Conservation (phyloP, 2,797 vertebrate species). For the Melopsittacus undulatus region DNA sequence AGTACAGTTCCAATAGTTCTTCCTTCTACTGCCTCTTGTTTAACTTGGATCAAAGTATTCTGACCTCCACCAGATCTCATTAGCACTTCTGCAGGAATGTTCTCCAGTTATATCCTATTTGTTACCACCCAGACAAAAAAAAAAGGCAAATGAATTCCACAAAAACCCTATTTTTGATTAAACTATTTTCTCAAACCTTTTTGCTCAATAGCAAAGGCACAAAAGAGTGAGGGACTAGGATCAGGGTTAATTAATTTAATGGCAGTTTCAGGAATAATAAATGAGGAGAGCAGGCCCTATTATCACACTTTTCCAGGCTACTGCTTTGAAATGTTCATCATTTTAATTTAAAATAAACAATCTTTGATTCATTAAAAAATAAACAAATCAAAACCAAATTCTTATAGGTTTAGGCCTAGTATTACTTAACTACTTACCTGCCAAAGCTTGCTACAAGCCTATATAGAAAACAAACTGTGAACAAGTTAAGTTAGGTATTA, state of each 20-base stretch:
- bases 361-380: not conserved
- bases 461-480: not conserved
- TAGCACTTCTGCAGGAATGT: not conserved
- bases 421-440: not conserved
- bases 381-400: not conserved
- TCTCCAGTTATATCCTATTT: not conserved
- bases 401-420: not conserved
- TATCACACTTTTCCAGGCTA: not conserved
- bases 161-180: not conserved
- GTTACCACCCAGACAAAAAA: not conserved
- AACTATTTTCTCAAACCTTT: not conserved
- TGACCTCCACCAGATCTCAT: not conserved
- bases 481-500: not conserved
- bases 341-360: not conserved
- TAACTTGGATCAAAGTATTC: not conserved
- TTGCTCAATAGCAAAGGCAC: not conserved
- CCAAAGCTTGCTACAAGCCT: not conserved
- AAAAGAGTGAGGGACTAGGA: not conserved
- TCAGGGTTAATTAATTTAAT: not conserved
- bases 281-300: not conserved
- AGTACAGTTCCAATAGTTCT: not conserved
- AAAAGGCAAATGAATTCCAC: conserved; percentile 1
- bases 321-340: not conserved
- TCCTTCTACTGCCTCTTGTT: not conserved
- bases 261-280: not conserved